Base-by-base conservation (phyloP, 2,888 invertebrate species). In the Rhyacophila evoluta region DNA sequence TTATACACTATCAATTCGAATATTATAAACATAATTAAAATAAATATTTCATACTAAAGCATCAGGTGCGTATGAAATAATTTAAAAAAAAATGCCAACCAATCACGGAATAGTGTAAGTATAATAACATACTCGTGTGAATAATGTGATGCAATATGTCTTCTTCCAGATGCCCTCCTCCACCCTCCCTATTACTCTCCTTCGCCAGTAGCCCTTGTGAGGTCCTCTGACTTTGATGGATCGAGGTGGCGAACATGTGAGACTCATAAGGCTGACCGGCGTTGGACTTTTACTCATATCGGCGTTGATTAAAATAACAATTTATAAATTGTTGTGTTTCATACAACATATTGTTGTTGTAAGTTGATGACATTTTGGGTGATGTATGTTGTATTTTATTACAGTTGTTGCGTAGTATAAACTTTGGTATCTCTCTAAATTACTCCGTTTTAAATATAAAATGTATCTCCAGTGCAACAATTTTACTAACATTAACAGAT, bases 191-290 rank as follows among this genome's bases (percentile, higher is more conserved):
- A 15, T 19, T 19, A 15, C 25, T 10, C 15, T 19, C 25, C 19
- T 55, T 55, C 19, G 12, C 15, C 55, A 33, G 10, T 19, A 25
- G 25, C 6, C 55, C 19, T 55, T 19, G 15, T 19, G 55, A 55
- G 55, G 55, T 55, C 55, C 55, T 55, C 19, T 55, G 55, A 55
- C 55, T 55, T 55, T 55, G 55, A 55, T 55, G 55, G 55, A 55
- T 55, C 55, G 55, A 6, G 15, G 55, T 19, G 55, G 55, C 55
- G 19, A 10, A 55, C 55, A 55, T 8, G 19, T 55, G 10, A 55
- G 25, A 15, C 55, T 55, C 19, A 25, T 19, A 12, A 19, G 55
- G 15, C 55, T 55, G 55, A 55, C 55, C 55, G 8, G 19, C 19
- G 55, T 25, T 55, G 15, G 15, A 19, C 55, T 55, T 55, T 55